Percentiles rank a stretch among this genome's conserved stretches.
phyloP scores from a whole-genome alignment of 2,888 invertebrate species.

The Argyresthia goedartella region DNA sequence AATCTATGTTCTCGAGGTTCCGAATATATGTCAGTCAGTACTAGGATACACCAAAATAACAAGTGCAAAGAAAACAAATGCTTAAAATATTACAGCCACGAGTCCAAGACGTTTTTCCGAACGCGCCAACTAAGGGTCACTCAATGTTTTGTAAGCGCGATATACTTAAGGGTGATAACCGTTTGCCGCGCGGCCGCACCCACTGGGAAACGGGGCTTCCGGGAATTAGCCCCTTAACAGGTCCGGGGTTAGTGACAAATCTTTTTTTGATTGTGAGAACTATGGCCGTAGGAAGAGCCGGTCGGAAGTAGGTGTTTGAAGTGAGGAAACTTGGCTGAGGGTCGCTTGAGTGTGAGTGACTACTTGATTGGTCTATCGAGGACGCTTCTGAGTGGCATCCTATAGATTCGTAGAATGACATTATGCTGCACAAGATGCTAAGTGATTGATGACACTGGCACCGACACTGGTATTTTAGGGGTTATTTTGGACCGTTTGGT shows the following conservation, averaged over 20 bases:
- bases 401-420: no score
- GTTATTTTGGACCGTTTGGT: no score
- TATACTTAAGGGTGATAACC: conserved; percentile 38
- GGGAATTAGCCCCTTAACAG: conserved; percentile 15
- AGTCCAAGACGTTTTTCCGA: conserved; percentile 15
- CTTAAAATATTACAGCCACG: not conserved
- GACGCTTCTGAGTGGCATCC: no score
- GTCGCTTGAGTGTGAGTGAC: not conserved
- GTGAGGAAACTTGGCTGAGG: not conserved
- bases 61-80: no score
- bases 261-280: conserved; percentile 68
- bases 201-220: conserved; percentile 40
- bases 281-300: conserved; percentile 22
- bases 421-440: no score
- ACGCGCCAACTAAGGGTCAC: conserved; percentile 40
- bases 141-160: conserved; percentile 34
- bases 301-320: conserved; percentile 1
- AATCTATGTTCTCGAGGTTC: no score
- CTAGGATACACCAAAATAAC: no score
- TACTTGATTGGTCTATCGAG: no score
- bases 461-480: no score
- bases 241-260: conserved; percentile 47
- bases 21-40: no score
- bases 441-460: no score
- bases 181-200: conserved; percentile 39